These are phyloP conservation scores for Chrysochloris asiatica DNA, from an alignment of 2,113 vertebrate species.

Conservation along the genomic window DNA sequence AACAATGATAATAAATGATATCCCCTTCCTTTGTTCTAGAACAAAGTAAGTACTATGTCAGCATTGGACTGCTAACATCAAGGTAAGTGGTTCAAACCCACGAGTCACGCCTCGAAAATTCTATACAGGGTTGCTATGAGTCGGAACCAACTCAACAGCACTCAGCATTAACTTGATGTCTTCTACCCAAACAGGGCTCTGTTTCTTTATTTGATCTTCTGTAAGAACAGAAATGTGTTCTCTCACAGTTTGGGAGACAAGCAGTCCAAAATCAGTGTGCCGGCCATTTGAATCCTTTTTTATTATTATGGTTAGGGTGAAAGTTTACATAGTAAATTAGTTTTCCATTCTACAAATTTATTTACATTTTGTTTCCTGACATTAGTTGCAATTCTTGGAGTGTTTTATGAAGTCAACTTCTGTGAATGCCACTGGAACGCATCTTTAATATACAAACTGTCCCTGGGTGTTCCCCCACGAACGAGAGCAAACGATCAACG, in stretches of 20 bases:
- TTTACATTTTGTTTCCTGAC: neutral
- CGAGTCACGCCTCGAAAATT: too few relatives aligned
- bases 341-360: neutral
- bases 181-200: neutral
- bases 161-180: too few relatives aligned
- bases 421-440: rapidly evolving
- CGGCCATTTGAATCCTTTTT: neutral
- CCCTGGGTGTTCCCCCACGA: constrained; percentile 37
- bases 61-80: too few relatives aligned
- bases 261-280: neutral
- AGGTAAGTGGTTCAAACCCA: too few relatives aligned
- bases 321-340: neutral
- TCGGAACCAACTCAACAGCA: too few relatives aligned
- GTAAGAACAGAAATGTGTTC: neutral
- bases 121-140: too few relatives aligned
- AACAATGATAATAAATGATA: too few relatives aligned
- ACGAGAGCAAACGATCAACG: constrained; percentile 79
- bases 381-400: too few relatives aligned
- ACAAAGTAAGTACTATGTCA: too few relatives aligned
- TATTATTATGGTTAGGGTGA: neutral
- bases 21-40: too few relatives aligned
- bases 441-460: too few relatives aligned
- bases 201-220: too few relatives aligned
- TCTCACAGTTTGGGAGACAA: neutral
- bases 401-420: neutral